phyloP scores from a whole-genome alignment of 2,797 vertebrate genomes.

The Thaleichthys pacificus region DNA sequence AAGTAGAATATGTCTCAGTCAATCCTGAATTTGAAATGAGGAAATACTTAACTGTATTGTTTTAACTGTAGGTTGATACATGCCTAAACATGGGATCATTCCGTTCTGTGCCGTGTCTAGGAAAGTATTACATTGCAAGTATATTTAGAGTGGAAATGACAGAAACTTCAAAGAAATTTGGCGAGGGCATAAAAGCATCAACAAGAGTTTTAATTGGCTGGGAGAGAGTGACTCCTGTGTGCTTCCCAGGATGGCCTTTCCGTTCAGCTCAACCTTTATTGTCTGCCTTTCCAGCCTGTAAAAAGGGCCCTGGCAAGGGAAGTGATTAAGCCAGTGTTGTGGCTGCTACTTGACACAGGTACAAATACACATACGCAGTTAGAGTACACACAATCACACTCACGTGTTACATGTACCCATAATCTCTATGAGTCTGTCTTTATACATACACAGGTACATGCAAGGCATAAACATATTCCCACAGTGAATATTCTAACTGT shows the following conservation, averaged over 20 bases:
- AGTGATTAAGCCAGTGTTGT: conserved; percentile 21
- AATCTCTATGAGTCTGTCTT: no score
- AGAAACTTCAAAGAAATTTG: conserved; percentile 3
- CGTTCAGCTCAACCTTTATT: conserved; percentile 47
- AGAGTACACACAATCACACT: neutral
- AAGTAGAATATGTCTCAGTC: no score
- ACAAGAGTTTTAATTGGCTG: conserved; percentile 55
- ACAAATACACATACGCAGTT: neutral
- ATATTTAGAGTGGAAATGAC: conserved; percentile 29
- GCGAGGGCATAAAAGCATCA: conserved; percentile 59
- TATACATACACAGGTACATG: conserved; percentile 2
- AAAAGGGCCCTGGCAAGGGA: conserved; percentile 43
- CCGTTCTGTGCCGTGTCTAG: no score
- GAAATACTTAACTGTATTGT: no score
- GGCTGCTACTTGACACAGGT: neutral
- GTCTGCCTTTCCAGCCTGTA: conserved; percentile 20
- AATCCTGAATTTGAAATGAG: no score
- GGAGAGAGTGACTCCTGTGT: conserved; percentile 61
- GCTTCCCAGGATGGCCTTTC: conserved; percentile 51
- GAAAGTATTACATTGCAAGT: no score
- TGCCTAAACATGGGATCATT: no score
- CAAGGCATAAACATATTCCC: neutral
- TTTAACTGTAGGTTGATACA: no score
- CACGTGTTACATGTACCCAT: neutral
- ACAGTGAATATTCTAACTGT: neutral